phyloP scores from a whole-genome alignment of 53 echinoderm and acorn worm species.

The Henricia sp. region DNA sequence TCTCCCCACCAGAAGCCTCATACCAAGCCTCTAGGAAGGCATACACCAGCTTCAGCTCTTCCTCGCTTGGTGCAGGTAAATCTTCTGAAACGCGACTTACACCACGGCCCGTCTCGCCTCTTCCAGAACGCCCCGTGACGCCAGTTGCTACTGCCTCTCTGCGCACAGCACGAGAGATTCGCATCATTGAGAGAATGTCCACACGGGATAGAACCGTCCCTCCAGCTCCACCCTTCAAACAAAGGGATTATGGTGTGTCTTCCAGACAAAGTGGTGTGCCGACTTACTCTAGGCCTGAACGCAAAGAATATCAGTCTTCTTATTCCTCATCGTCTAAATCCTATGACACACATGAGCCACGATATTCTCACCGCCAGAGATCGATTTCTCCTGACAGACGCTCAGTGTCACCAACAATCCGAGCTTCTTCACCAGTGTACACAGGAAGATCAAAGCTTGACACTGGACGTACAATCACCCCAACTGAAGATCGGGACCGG shows the following conservation, averaged over 20 bases:
- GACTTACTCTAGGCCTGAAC: slow-evolving; percentile 24
- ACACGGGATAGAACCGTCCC: slow-evolving; percentile 9
- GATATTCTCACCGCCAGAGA: slow-evolving; percentile 26
- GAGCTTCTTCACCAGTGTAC: slow-evolving; percentile 14
- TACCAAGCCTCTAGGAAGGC: background rate
- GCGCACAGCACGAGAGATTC: slow-evolving; percentile 36
- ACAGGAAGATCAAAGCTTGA: slow-evolving; percentile 19
- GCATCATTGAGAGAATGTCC: slow-evolving; percentile 47
- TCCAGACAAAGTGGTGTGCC: slow-evolving; percentile 1
- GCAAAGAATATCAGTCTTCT: slow-evolving; percentile 38
- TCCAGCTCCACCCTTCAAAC: background rate
- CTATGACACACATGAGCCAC: slow-evolving; percentile 34
- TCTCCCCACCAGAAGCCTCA: slow-evolving; percentile 16
- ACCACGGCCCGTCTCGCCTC: slow-evolving; percentile 24
- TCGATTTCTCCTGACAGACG: slow-evolving; percentile 8
- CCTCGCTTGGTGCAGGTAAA: background rate
- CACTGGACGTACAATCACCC: slow-evolving; percentile 7
- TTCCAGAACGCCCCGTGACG: slow-evolving; percentile 43
- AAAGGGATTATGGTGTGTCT: slow-evolving; percentile 34
- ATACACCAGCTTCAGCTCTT: background rate
- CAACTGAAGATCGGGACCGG: slow-evolving; percentile 27
- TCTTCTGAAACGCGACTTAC: slow-evolving; percentile 14
- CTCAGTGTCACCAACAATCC: slow-evolving; percentile 14
- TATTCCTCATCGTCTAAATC: slow-evolving; percentile 29
- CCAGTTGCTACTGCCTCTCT: slow-evolving; percentile 45